Evolutionary conservation across 2,797 vertebrate genomes (phyloP).

Genomic region (Ataeniobius toweri): DNA sequence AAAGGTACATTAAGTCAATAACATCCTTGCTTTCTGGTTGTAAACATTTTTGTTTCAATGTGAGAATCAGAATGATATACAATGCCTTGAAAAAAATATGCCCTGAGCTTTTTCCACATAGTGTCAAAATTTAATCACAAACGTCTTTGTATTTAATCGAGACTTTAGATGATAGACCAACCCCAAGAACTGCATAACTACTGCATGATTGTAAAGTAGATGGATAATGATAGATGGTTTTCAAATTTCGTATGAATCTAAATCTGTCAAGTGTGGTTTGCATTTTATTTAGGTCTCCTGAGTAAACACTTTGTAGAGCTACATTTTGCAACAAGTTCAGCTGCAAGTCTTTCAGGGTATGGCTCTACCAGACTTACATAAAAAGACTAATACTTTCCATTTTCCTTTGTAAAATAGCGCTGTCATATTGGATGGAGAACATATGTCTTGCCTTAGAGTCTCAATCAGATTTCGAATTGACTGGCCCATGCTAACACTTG

Average conservation of each 20-base stretch:
- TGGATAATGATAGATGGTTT: neutral
- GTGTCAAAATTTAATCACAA: neutral
- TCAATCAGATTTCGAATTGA: too few relatives aligned
- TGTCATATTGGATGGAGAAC: neutral
- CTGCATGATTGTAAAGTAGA: neutral
- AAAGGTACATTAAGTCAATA: neutral
- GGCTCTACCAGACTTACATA: neutral
- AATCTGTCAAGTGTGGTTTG: neutral
- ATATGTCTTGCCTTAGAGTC: too few relatives aligned
- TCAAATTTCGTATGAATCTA: neutral
- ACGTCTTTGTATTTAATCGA: neutral
- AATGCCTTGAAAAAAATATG: neutral
- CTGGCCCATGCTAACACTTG: neutral
- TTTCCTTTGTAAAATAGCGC: neutral
- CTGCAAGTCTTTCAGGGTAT: neutral
- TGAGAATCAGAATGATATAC: neutral
- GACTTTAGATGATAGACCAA: neutral
- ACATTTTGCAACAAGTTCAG: neutral
- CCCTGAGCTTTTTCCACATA: neutral
- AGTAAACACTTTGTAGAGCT: too few relatives aligned
- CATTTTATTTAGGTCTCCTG: too few relatives aligned
- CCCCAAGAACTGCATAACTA: neutral
- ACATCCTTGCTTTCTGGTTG: neutral
- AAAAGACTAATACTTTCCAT: neutral
- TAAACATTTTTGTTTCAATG: neutral